Evolutionary conservation across 1,140 invertebrate genomes (phyloP), one percentile per base, ranked within the genome.

Genomic region (Bombus vancouverensis): DNA sequence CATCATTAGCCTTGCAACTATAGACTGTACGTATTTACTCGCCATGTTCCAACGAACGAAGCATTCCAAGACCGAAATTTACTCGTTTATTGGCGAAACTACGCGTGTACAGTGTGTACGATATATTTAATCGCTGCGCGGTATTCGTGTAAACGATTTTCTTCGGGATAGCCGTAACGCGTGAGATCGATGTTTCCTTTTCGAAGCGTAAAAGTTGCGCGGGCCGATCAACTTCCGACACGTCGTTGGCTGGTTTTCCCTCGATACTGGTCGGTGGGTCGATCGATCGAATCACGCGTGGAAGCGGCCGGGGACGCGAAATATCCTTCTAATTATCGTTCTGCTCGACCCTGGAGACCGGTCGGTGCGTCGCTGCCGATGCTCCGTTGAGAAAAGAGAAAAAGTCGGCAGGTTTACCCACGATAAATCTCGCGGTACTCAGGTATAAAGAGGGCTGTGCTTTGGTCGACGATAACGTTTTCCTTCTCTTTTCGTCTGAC

Each of bases 361-460:
- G 62, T 80, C 68, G 66, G 59, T 34, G 70, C 68, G 62, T 79
- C 81, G 86, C 47, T 47, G 66, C 59, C 25, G 77, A 47, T 62
- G 84, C 57, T n/a, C 39, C 25, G 59, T 32, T 22, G 81, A 74
- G 53, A 76, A 62, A 44, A 75, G 25, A 66, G 76, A 84, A 81
- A 78, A 89, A 79, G 81, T 70, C 76, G 62, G 25, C 72, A 42
- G 81, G 83, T 82, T 79, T 87, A 90, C 81, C 85, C 85, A 84
- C 84, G 83, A 91, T 91, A 91, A 91, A 91, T 91, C 90, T 78
- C 81, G 74, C 79, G 77, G 73, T 74, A 81, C 83, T 72, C 89
- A 91, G 88, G 89, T 91, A 91, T 70, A 90, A 79, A 84, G 87
- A 88, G 90, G 70, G 71, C 57, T 65, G 70, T 39, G 53, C 78